These are phyloP conservation scores for Prostheceraeus crozeri DNA, from an alignment of 2,888 invertebrate genomes.

Conservation along the genomic window DNA sequence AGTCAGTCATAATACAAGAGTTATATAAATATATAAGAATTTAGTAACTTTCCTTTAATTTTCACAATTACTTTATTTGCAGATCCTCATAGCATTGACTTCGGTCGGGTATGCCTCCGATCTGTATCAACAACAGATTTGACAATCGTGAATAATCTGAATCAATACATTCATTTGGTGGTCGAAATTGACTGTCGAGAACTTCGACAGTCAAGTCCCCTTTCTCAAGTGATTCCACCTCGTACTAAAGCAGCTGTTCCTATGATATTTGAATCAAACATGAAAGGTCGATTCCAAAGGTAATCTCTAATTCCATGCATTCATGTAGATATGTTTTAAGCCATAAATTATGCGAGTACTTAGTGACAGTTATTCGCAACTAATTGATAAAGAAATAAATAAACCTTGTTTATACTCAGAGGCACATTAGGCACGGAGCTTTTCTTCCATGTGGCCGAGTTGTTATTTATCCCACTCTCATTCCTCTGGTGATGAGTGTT, in stretches of 20 bases:
- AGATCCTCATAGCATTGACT: constrained; percentile 55
- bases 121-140: constrained; percentile 51
- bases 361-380: no score
- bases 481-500: no score
- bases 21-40: no score
- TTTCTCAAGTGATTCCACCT: constrained; percentile 56
- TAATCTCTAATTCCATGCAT: constrained; percentile 41
- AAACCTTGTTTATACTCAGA: no score
- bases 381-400: no score
- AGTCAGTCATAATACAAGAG: no score
- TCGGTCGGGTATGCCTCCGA: constrained; percentile 52
- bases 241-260: constrained; percentile 53
- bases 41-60: no score
- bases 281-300: constrained; percentile 54
- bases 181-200: constrained; percentile 56
- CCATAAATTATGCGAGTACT: background rate
- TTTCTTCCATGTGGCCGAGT: no score
- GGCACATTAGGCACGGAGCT: no score
- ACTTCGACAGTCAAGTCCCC: constrained; percentile 54
- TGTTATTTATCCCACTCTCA: no score
- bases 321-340: background rate
- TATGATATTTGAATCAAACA: constrained; percentile 54
- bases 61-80: no score
- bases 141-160: constrained; percentile 54
- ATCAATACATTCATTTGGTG: constrained; percentile 51